A percentile compares a stretch with the other conserved stretches of the same genome.
phyloP scores from a whole-genome alignment of 2,888 invertebrate species.

The Lissonota sp. region DNA sequence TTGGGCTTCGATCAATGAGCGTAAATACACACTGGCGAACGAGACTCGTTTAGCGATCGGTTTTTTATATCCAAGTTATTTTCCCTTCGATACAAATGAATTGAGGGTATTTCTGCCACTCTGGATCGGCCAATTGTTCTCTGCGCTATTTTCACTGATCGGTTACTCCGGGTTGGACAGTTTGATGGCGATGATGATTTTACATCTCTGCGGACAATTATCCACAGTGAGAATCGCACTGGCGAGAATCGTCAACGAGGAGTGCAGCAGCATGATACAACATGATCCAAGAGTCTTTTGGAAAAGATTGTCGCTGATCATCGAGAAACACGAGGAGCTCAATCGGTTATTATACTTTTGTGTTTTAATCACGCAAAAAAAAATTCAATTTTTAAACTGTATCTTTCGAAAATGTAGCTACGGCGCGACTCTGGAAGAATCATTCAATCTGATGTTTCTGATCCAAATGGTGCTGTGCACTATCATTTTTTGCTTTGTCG shows the following conservation, averaged over 20 bases:
- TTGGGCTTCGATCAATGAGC: no score
- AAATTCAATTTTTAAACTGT: no score
- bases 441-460: constrained; percentile 71
- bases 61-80: constrained; percentile 35
- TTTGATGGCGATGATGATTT: constrained; percentile 67
- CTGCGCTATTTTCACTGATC: constrained; percentile 45
- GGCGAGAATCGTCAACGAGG: no score
- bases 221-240: not conserved
- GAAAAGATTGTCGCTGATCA: no score
- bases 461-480: constrained; percentile 68
- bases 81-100: constrained; percentile 58
- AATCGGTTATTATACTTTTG: no score
- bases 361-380: no score
- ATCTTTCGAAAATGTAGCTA: constrained; percentile 17
- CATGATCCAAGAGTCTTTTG: no score
- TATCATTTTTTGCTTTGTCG: constrained; percentile 71
- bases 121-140: constrained; percentile 55
- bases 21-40: no score
- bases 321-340: no score
- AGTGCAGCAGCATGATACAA: no score
- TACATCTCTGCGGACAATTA: constrained; percentile 68
- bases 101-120: constrained; percentile 35
- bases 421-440: constrained; percentile 57
- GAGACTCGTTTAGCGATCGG: no score
- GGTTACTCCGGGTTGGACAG: constrained; percentile 65